Percentiles rank a stretch among this genome's conserved stretches.
phyloP scores from a whole-genome alignment of 2,113 vertebrate species.

The Leptobrachium ailaonicum region DNA sequence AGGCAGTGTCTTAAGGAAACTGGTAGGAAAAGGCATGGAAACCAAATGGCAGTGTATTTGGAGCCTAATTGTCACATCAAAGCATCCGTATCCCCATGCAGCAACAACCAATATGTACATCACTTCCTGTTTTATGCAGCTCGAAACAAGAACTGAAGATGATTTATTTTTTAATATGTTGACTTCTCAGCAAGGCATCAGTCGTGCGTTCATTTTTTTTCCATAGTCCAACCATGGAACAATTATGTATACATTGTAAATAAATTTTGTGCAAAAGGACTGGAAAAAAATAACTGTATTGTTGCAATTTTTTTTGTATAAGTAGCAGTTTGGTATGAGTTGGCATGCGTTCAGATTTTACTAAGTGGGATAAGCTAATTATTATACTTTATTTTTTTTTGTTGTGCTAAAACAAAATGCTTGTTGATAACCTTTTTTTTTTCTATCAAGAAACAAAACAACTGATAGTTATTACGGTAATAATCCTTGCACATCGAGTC shows the following conservation, averaged over 20 bases:
- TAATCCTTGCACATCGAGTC: slow-evolving; percentile 78
- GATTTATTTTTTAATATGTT: slow-evolving; percentile 84
- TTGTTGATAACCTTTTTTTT: slow-evolving; percentile 83
- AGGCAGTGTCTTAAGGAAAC: slow-evolving; percentile 86
- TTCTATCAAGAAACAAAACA: slow-evolving; percentile 80
- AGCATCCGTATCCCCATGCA: slow-evolving; percentile 81
- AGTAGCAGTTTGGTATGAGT: slow-evolving; percentile 85
- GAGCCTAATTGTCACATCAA: slow-evolving; percentile 82
- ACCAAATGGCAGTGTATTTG: slow-evolving; percentile 80
- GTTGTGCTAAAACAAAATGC: slow-evolving; percentile 84
- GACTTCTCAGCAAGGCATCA: slow-evolving; percentile 82
- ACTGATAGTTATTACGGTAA: slow-evolving; percentile 79
- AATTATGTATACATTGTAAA: slow-evolving; percentile 97
- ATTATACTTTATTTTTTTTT: slow-evolving; percentile 77
- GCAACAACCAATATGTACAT: slow-evolving; percentile 74
- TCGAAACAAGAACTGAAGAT: slow-evolving; percentile 76
- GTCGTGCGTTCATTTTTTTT: slow-evolving; percentile 77
- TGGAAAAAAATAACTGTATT: slow-evolving; percentile 85
- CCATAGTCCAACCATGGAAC: slow-evolving; percentile 89
- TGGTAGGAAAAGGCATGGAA: slow-evolving; percentile 86
- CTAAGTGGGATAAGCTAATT: slow-evolving; percentile 84
- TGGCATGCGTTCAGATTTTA: slow-evolving; percentile 83
- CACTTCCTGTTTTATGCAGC: slow-evolving; percentile 81
- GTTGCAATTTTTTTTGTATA: slow-evolving; percentile 82
- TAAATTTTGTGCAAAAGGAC: slow-evolving; percentile 95